Conservation (phyloP, 2,113 vertebrate species). For the Indicator maculatus region DNA sequence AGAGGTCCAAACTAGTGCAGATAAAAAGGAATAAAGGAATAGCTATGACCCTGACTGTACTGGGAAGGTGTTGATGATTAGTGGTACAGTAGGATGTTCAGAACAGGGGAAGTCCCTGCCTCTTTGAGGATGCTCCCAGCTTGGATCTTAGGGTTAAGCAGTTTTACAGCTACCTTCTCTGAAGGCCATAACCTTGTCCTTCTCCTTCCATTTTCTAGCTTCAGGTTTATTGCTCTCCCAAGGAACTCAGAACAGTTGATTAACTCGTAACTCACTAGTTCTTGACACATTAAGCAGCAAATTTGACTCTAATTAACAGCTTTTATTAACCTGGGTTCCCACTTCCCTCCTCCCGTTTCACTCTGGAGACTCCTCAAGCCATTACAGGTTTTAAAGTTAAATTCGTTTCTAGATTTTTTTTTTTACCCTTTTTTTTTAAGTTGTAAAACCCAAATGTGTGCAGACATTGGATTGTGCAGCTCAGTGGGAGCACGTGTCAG, state of each 20-base stretch:
- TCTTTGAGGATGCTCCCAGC: neutral
- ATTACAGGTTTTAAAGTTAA: constrained; percentile 13
- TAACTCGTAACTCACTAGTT: constrained; percentile 70
- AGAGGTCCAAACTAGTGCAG: neutral
- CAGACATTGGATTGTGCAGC: neutral
- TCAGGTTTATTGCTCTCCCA: constrained; percentile 62
- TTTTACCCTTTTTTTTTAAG: neutral
- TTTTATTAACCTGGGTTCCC: constrained; percentile 55
- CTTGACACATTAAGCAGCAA: constrained; percentile 67
- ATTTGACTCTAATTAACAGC: constrained; percentile 70
- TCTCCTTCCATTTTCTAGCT: constrained; percentile 47
- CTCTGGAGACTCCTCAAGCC: constrained; percentile 31
- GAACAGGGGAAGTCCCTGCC: neutral
- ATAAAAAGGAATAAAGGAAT: neutral
- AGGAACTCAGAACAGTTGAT: constrained; percentile 62
- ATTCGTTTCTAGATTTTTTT: neutral
- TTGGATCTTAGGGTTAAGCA: neutral
- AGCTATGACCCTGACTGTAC: neutral
- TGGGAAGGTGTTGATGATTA: neutral
- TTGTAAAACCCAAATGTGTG: neutral
- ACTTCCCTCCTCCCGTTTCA: constrained; percentile 43
- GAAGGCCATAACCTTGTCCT: constrained; percentile 42
- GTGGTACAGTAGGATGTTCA: neutral
- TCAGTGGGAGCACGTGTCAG: neutral
- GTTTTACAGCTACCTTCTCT: constrained; percentile 43